phyloP scores from a whole-genome alignment of 2,797 vertebrate species.

The Crenuchus spilurus region DNA sequence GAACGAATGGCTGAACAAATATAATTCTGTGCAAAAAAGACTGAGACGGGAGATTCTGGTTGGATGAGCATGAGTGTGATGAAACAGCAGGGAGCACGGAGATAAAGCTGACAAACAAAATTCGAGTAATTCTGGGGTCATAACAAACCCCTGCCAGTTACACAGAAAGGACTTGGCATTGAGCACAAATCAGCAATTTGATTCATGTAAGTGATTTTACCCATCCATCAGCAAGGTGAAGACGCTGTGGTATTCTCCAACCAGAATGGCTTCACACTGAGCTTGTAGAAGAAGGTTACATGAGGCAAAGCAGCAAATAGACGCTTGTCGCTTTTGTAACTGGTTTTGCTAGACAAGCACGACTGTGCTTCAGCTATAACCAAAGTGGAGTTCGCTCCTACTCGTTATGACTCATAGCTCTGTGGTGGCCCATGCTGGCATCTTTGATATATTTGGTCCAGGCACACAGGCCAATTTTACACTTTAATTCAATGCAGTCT shows the following conservation, averaged over 20 bases:
- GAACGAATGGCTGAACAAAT: slow-evolving; percentile 31
- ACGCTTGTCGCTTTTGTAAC: slow-evolving; percentile 4
- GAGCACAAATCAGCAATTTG: no score
- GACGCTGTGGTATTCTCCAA: neutral
- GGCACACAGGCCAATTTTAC: slow-evolving; percentile 28
- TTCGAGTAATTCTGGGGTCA: neutral
- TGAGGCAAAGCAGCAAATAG: neutral
- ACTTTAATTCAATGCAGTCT: slow-evolving; percentile 50
- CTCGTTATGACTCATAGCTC: slow-evolving; percentile 45
- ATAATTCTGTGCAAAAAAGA: slow-evolving; percentile 15
- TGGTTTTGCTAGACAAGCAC: slow-evolving; percentile 25
- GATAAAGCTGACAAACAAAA: neutral
- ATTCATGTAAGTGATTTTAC: neutral
- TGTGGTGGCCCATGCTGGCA: slow-evolving; percentile 26
- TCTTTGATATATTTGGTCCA: slow-evolving; percentile 41
- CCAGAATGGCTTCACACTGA: neutral
- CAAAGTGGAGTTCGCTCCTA: slow-evolving; percentile 26
- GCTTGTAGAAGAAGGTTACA: neutral
- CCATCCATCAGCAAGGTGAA: slow-evolving; percentile 28
- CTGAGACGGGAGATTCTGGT: slow-evolving; percentile 60
- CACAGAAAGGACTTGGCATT: neutral
- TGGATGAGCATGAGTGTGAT: slow-evolving; percentile 25
- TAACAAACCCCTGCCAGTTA: neutral
- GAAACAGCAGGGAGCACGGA: slow-evolving; percentile 3
- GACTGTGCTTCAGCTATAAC: slow-evolving; percentile 16